These are phyloP conservation scores for Tipula lateralis DNA, from an alignment of 2,888 invertebrate species.

Conservation along the genomic window DNA sequence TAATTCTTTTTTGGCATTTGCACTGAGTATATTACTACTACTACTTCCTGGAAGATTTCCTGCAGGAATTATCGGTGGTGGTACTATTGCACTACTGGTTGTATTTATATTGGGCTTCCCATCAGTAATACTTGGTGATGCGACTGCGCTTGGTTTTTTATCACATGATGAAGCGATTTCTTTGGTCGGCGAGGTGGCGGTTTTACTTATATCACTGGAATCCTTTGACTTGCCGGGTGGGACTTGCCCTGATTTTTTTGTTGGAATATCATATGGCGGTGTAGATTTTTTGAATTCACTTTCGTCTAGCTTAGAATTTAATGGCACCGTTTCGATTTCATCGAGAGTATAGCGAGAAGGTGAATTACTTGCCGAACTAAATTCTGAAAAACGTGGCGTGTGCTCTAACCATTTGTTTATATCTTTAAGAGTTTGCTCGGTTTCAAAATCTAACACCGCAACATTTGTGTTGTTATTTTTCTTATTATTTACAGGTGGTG, in stretches of 20 bases:
- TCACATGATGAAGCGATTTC: neutral
- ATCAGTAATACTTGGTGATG: neutral
- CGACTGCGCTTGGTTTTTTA: neutral
- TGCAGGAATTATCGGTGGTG: constrained; percentile 32
- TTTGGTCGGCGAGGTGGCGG: constrained; percentile 42
- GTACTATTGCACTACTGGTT: constrained; percentile 36
- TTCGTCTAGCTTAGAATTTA: constrained; percentile 49
- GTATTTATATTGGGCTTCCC: neutral
- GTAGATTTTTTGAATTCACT: constrained; percentile 50
- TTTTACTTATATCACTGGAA: neutral
- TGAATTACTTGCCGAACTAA: constrained; percentile 74
- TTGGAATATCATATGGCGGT: constrained; percentile 42
- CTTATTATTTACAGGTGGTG: constrained; percentile 27
- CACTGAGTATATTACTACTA: neutral
- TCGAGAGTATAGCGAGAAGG: constrained; percentile 64
- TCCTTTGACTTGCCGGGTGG: constrained; percentile 26
- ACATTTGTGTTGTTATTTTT: constrained; percentile 44
- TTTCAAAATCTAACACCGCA: constrained; percentile 65
- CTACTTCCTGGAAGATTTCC: constrained; percentile 27
- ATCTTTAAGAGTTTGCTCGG: constrained; percentile 66
- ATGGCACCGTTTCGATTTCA: constrained; percentile 53
- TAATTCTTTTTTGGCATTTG: constrained; percentile 40
- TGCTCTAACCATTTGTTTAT: constrained; percentile 86
- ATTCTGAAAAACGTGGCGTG: constrained; percentile 69
- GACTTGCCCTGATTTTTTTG: constrained; percentile 31